Evolutionary conservation across 1,140 invertebrate genomes (phyloP).

Genomic region (Thalassaphorura encarpata): DNA sequence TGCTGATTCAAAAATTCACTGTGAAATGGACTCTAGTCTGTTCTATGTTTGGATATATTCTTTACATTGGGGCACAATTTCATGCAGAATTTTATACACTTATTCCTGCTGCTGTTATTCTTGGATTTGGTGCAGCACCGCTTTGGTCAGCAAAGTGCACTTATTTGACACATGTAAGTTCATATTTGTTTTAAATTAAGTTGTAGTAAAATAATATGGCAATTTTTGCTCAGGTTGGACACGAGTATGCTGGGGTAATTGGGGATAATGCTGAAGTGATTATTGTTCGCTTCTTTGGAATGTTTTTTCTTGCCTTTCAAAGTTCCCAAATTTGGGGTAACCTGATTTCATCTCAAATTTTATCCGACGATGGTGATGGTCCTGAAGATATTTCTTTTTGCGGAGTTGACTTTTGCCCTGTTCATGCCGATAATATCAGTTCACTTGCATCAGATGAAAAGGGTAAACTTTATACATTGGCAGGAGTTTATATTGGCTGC

Average conservation of each 20-base stretch:
- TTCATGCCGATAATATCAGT: constrained; percentile 24
- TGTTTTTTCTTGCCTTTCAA: constrained; percentile 97
- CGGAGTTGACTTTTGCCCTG: constrained; percentile 72
- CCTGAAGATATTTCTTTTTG: constrained; percentile 50
- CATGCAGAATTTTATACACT: constrained; percentile 80
- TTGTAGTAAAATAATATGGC: background rate
- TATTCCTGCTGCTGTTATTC: constrained; percentile 76
- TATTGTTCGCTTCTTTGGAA: constrained; percentile 90
- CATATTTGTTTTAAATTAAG: background rate
- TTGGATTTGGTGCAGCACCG: constrained; percentile 85
- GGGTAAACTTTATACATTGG: background rate
- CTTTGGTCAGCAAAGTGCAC: constrained; percentile 95
- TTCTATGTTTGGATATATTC: constrained; percentile 82
- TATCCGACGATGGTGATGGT: constrained; percentile 56
- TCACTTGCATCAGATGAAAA: background rate
- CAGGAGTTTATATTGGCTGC: constrained; percentile 8
- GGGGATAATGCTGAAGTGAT: constrained; percentile 79
- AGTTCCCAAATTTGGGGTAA: constrained; percentile 87
- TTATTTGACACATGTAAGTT: constrained; percentile 68
- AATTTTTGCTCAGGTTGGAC: constrained; percentile 48
- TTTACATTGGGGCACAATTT: constrained; percentile 89
- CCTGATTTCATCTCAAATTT: constrained; percentile 80
- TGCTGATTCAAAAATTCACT: constrained; percentile 76
- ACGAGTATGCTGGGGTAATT: constrained; percentile 75
- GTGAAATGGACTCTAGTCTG: constrained; percentile 90